phyloP scores from a whole-genome alignment of 35 echinoderm and acorn worm genomes.

The Ptychodera flava region DNA sequence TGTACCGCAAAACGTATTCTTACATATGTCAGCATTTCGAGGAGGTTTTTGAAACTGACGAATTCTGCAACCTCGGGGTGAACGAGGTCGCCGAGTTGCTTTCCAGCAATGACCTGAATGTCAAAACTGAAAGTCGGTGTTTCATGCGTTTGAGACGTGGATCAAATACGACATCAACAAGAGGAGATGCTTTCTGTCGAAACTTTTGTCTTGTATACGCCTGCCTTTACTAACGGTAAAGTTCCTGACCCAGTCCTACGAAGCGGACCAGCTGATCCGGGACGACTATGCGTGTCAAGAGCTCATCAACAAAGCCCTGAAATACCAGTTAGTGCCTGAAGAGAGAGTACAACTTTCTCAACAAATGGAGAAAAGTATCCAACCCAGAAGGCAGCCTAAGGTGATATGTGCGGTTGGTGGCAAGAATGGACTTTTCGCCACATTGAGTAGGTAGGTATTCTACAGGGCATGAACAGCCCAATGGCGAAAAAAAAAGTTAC shows the following conservation, averaged over 20 bases:
- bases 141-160: conserved; percentile 61
- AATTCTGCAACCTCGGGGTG: conserved; percentile 60
- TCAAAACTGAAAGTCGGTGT: conserved; percentile 71
- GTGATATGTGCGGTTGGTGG: conserved; percentile 95
- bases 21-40: conserved; percentile 75
- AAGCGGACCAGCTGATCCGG: conserved; percentile 53
- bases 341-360: conserved; percentile 42
- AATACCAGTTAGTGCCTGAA: conserved; percentile 78
- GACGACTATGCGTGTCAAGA: conserved; percentile 57
- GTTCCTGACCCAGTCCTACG: conserved; percentile 49
- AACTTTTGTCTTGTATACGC: conserved; percentile 66
- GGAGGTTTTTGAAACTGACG: conserved; percentile 65
- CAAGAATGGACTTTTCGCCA: conserved; percentile 95
- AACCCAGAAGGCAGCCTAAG: conserved; percentile 29
- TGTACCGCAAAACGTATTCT: conserved; percentile 34
- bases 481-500: too few species aligned
- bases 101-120: conserved; percentile 56
- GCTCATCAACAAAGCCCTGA: conserved; percentile 46
- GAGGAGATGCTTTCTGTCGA: conserved; percentile 41
- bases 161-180: conserved; percentile 56
- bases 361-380: conserved; percentile 29
- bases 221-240: conserved; percentile 69
- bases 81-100: conserved; percentile 56
- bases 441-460: conserved; percentile 66
- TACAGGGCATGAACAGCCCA: too few species aligned